Evolutionary conservation across 2,888 invertebrate genomes (phyloP).

Genomic region (Parnassius mnemosyne): DNA sequence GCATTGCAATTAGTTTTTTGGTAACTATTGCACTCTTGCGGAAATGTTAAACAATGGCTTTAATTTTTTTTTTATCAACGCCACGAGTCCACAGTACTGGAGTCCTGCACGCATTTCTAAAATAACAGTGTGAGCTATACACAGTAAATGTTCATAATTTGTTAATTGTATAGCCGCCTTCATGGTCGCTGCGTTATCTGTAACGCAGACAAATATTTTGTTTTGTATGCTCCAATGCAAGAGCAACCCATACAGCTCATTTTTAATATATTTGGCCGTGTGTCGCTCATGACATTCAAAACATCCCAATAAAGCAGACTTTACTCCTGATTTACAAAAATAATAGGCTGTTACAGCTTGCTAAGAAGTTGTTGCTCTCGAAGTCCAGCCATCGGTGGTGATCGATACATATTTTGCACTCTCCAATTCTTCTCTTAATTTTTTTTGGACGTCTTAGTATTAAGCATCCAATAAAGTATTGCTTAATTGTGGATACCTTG

Average conservation of each 20-base stretch:
- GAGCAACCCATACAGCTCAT: conserved; percentile 31
- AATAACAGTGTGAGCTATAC: conserved; percentile 37
- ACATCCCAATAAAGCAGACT: conserved; percentile 31
- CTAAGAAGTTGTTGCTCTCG: conserved; percentile 33
- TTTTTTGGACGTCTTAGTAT: conserved; percentile 28
- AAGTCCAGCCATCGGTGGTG: conserved; percentile 33
- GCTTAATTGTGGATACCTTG: conserved; percentile 32
- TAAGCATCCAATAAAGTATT: conserved; percentile 34
- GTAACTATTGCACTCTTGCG: conserved; percentile 35
- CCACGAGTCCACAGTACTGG: conserved; percentile 30
- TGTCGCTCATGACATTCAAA: conserved; percentile 26
- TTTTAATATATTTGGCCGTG: too few relatives aligned
- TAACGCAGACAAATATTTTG: conserved; percentile 35
- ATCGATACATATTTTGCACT: conserved; percentile 32
- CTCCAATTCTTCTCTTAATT: conserved; percentile 32
- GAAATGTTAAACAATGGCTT: conserved; percentile 37
- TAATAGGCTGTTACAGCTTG: conserved; percentile 34
- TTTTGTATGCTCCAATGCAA: conserved; percentile 31
- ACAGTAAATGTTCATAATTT: conserved; percentile 36
- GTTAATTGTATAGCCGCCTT: conserved; percentile 37
- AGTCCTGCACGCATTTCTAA: conserved; percentile 37
- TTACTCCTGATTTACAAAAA: conserved; percentile 33
- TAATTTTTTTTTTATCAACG: conserved; percentile 36
- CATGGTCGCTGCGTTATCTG: conserved; percentile 39
- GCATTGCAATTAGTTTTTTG: conserved; percentile 30